Percentiles rank a stretch among this genome's conserved stretches.
These are phyloP conservation scores for Lasioglossum albipes DNA, from an alignment of 1,140 invertebrate genomes.

Conservation along the genomic window DNA sequence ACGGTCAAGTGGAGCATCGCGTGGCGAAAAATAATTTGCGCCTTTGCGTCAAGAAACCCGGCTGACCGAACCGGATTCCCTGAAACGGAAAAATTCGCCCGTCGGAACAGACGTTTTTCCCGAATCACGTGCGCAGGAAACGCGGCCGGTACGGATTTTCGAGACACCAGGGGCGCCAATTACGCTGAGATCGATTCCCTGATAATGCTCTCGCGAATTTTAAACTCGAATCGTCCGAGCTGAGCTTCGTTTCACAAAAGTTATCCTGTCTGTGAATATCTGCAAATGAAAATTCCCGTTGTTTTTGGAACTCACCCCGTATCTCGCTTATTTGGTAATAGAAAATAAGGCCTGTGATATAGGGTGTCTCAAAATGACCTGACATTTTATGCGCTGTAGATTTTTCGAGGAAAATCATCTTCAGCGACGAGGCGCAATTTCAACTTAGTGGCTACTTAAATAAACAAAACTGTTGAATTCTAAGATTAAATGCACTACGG, in stretches of 20 bases:
- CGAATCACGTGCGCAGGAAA: background rate
- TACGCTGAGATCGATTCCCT: background rate
- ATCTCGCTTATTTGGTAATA: too few relatives aligned
- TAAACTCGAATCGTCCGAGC: background rate
- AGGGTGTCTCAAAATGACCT: too few relatives aligned
- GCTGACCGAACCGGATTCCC: constrained; percentile 16
- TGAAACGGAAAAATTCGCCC: background rate
- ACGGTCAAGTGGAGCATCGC: constrained; percentile 60
- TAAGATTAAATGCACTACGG: too few relatives aligned
- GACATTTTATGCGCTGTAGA: too few relatives aligned
- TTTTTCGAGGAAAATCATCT: too few relatives aligned
- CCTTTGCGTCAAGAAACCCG: constrained; percentile 38
- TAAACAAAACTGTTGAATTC: too few relatives aligned
- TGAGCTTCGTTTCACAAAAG: background rate
- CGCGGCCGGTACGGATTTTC: background rate
- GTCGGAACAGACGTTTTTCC: background rate
- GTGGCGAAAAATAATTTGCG: constrained; percentile 61
- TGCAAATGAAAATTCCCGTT: too few relatives aligned
- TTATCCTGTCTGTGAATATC: too few relatives aligned
- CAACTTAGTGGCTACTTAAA: too few relatives aligned
- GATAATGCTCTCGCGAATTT: background rate
- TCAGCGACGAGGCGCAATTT: too few relatives aligned
- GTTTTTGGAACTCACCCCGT: too few relatives aligned
- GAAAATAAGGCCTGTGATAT: too few relatives aligned
- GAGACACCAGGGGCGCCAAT: background rate